phyloP scores from a whole-genome alignment of 2,113 vertebrate genomes.

The Pangasianodon gigas region DNA sequence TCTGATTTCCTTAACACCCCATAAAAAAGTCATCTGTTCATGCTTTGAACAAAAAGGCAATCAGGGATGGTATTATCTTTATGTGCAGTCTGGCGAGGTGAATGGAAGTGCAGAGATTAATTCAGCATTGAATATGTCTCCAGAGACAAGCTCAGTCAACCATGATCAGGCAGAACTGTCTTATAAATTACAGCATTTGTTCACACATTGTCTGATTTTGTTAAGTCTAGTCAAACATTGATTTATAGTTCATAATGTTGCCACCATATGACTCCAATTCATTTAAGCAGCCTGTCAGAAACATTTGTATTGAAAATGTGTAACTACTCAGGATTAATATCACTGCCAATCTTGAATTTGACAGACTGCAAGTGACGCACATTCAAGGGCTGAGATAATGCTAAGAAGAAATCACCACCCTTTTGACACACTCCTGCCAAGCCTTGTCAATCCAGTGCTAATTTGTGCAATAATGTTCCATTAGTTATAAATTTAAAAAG shows the following conservation, averaged over 20 bases:
- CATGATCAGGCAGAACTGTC: slow-evolving; percentile 16
- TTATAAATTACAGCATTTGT: slow-evolving; percentile 2
- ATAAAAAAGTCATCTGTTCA: slow-evolving; percentile 27
- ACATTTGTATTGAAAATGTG: slow-evolving; percentile 3
- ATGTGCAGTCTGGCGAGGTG: slow-evolving; percentile 29
- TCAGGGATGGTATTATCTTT: slow-evolving; percentile 28
- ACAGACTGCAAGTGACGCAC: slow-evolving; percentile 29
- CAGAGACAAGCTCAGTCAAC: neutral
- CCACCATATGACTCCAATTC: neutral
- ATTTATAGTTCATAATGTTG: neutral
- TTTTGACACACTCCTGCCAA: slow-evolving; percentile 16
- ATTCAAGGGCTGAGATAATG: slow-evolving; percentile 6
- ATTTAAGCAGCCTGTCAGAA: neutral
- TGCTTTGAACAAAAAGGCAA: slow-evolving; percentile 34
- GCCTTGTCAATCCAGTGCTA: slow-evolving; percentile 7
- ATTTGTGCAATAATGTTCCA: neutral
- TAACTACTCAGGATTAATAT: slow-evolving; percentile 41
- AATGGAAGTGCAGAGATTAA: neutral
- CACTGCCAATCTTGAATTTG: slow-evolving; percentile 33
- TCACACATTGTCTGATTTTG: neutral
- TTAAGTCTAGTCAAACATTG: neutral
- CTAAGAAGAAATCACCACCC: slow-evolving; percentile 5
- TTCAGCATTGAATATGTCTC: neutral
- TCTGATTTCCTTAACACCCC: slow-evolving; percentile 31
- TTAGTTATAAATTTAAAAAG: neutral